Base-by-base conservation (phyloP, 2,113 vertebrate genomes). In the Limanda limanda region DNA sequence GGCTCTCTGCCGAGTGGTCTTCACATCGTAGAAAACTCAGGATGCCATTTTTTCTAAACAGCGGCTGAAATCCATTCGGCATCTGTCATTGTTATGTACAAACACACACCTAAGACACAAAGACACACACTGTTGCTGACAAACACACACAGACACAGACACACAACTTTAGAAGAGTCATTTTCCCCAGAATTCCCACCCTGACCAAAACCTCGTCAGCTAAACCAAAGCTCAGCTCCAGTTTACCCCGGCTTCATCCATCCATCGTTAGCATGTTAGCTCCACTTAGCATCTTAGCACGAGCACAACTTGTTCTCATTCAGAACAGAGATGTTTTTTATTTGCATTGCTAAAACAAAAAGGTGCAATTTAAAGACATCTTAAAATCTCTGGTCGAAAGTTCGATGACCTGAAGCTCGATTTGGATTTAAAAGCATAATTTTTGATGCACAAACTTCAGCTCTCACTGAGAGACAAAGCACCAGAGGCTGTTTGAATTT, bases 11-110 rank as follows among this genome's bases (percentile, higher is more conserved):
- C 84, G 76, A 92, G 78, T 63, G 87, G 89, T 88, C 92, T 94
- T 93, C 90, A 86, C 86, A 89, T 31, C 88, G 92, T 94, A 95
- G 94, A 94, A 89, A 95, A 91, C 94, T 95, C 94, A 95, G 94
- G 94, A 94, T 86, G 89, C 86, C 92, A 93, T 92, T 92, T 89
- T 88, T 89, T 94, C 87, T 92, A 90, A 86, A 91, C 86, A 90
- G 88, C 76, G 72, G 88, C 76, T 91, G 92, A 92, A 93, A 84
- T 81, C 89, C 84, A 89, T 84, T 85, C 74, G 68, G 86, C 70
- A 1, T 70, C 72, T 60, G 79, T 67, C 31, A 5, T 75, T 21
- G 31, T 54, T n/a, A 73, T 23, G 60, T 61, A 79, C 69, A 75
- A 64, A 76, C 21, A 62, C 17, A 68, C 67, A 70, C 14, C 2